Base-by-base conservation (phyloP, 1,140 invertebrate species). In the Contarinia nasturtii region DNA sequence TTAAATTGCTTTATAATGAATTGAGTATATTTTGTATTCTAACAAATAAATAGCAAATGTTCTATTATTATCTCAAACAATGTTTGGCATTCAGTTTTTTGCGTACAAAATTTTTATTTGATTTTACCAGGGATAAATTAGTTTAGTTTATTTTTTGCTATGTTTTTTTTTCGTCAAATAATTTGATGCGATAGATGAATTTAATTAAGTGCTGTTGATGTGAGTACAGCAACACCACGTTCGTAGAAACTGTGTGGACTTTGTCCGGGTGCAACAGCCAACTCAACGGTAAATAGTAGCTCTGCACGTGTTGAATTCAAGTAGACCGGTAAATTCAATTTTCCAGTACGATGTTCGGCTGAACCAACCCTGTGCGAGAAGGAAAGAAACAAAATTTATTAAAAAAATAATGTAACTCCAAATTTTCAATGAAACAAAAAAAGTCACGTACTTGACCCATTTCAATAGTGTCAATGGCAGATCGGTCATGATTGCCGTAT, bases 221-320 rank as follows among this genome's bases (percentile, higher is more conserved):
- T 87, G 51, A 94, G 71, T 22, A 94, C 75, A 27, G 94, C 95
- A 1, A 99, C 94, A 49, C 95, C 95, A 49, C 95, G 74, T 66
- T 98, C 93, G 66, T 96, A 96, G 72, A 98, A 93, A 61, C 81
- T 86, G 63, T 86, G 88, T 51, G 79, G 81, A 62, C 88, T 87
- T 68, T 84, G 86, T 50, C 79, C 82, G 48, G 80, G 74, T 33
- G 85, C 86, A 33, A 91, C 80, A 53, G 87, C 84, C 57, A 99
- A 76, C 57, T 97, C 88, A 45, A 98, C 80, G 0, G 91, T 96
- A 66, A 98, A 98, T 46, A 98, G 68, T 42, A 98, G 68, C 60
- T 98, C 92, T 0, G 82, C 82, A 51, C 95, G 77, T 2, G 92
- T 95, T 22, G 91, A 85, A 68, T 98, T 98, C 52, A 98, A 70